Evolutionary conservation across 2,888 invertebrate species (phyloP).

Genomic region (Lordiphosa fenestrarum): DNA sequence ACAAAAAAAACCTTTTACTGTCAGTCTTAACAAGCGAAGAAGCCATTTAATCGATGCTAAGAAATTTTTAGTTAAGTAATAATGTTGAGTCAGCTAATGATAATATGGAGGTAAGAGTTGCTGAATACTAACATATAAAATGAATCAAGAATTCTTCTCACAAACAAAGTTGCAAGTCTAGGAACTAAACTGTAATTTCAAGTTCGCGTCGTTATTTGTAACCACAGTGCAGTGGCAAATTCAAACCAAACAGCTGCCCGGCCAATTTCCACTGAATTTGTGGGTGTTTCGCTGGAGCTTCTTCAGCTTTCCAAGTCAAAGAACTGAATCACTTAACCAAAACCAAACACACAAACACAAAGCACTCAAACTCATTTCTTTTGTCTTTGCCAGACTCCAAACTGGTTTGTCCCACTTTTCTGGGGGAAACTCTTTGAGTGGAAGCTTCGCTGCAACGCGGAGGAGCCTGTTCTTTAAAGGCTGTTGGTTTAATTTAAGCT

Average conservation of each 20-base stretch:
- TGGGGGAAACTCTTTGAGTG: not conserved
- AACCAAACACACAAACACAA: constrained; percentile 18
- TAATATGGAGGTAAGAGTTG: too few relatives aligned
- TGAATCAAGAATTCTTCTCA: too few relatives aligned
- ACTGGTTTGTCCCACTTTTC: constrained; percentile 19
- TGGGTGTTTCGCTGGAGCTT: constrained; percentile 10
- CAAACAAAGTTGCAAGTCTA: too few relatives aligned
- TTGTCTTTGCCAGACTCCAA: constrained; percentile 19
- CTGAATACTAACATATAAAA: too few relatives aligned
- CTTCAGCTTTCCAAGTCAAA: not conserved
- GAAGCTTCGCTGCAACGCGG: constrained; percentile 23
- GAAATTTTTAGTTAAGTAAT: too few relatives aligned
- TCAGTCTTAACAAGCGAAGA: too few relatives aligned
- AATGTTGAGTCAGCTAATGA: too few relatives aligned
- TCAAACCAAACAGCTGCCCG: constrained; percentile 52
- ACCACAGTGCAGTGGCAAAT: too few relatives aligned
- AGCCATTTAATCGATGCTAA: too few relatives aligned
- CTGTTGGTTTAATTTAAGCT: constrained; percentile 61
- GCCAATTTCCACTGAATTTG: constrained; percentile 32
- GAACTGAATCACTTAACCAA: constrained; percentile 17
- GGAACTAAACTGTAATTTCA: too few relatives aligned
- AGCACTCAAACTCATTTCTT: constrained; percentile 28
- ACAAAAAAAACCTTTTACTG: too few relatives aligned
- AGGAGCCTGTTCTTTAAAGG: constrained; percentile 1
- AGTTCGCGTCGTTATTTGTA: too few relatives aligned